Evolutionary conservation across 92 coral and sea anemone genomes (phyloP).

Genomic region (Porites evermanni): DNA sequence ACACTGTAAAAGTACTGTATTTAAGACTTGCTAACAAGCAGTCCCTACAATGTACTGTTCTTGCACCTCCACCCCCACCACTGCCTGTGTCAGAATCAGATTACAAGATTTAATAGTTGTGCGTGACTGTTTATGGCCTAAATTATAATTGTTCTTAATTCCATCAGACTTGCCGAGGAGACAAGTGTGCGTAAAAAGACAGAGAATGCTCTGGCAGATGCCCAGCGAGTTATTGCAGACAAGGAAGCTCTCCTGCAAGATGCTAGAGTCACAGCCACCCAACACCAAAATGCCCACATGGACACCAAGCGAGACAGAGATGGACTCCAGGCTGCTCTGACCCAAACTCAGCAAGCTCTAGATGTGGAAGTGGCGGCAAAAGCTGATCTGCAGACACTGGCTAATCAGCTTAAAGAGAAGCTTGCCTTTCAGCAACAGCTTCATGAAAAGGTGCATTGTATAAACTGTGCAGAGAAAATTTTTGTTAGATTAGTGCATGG

Average conservation of each 20-base stretch:
- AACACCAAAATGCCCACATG: constrained; percentile 95
- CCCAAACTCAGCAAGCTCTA: constrained; percentile 90
- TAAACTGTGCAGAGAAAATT: no score
- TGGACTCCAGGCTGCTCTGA: constrained; percentile 76
- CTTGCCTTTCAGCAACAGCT: constrained; percentile 85
- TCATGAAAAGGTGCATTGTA: constrained; percentile 81
- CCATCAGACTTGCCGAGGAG: constrained; percentile 82
- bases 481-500: no score
- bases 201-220: constrained; percentile 96
- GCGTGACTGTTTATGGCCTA: not conserved
- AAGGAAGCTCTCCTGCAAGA: constrained; percentile 92
- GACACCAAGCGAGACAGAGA: constrained; percentile 94
- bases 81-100: no score
- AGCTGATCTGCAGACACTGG: constrained; percentile 82
- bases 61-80: no score
- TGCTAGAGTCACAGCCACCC: constrained; percentile 92
- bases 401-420: constrained; percentile 88
- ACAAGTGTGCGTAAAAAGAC: constrained; percentile 79
- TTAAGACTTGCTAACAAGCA: no score
- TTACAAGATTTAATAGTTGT: no score
- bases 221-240: constrained; percentile 90
- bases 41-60: no score
- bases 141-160: not conserved
- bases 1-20: no score
- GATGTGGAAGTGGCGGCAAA: constrained; percentile 89